Conservation (phyloP, 1,140 invertebrate genomes). For the Polypedilum pembai region DNA sequence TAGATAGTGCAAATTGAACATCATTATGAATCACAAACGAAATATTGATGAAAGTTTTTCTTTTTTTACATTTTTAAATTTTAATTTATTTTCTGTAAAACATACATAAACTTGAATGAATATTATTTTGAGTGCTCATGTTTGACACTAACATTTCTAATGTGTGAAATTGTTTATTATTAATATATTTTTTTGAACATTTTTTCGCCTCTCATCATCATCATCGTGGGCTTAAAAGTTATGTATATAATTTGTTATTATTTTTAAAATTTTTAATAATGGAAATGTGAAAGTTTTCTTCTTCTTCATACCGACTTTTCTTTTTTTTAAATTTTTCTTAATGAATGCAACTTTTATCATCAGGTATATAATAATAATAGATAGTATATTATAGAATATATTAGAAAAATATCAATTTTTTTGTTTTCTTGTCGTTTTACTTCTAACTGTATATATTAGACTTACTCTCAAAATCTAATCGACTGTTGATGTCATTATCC, state of each 20-base stretch:
- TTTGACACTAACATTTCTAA: neutral
- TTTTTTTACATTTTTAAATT: constrained; percentile 21
- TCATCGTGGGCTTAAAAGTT: too few relatives aligned
- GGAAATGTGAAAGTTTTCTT: too few relatives aligned
- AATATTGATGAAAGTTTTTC: neutral
- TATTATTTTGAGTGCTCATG: neutral
- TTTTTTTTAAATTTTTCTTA: too few relatives aligned
- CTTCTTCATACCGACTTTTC: too few relatives aligned
- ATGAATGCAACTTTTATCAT: too few relatives aligned
- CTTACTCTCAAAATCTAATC: constrained; percentile 10
- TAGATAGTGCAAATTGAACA: neutral
- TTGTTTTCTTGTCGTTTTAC: neutral
- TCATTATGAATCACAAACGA: neutral
- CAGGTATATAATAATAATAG: too few relatives aligned
- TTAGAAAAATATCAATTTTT: constrained; percentile 8
- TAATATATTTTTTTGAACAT: too few relatives aligned
- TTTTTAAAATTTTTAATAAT: too few relatives aligned
- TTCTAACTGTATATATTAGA: constrained; percentile 2
- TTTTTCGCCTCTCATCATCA: too few relatives aligned
- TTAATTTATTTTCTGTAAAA: neutral
- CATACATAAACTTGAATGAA: neutral
- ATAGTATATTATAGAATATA: neutral
- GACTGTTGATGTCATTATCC: neutral
- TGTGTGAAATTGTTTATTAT: too few relatives aligned
- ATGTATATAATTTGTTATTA: too few relatives aligned